Base-by-base conservation (phyloP, 2,113 vertebrate genomes). In the Leiothrix lutea region DNA sequence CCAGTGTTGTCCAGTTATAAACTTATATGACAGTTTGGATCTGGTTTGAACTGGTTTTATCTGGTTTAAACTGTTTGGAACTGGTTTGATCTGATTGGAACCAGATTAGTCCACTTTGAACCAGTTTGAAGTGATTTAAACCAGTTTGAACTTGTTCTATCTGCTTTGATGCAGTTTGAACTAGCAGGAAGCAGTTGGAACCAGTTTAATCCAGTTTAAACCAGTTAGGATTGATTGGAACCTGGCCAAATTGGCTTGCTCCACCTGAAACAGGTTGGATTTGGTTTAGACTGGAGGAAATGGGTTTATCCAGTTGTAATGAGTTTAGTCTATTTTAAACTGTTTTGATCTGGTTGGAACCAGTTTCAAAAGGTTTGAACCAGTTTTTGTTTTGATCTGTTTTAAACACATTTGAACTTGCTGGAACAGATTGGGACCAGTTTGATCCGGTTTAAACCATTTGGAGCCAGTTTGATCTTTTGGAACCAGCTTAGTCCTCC, bases 391-490 rank as follows among this genome's bases (percentile, higher is more conserved):
- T 44, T 50, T n/a, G 21, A 26, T 51, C 6, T 31, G 7, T 36
- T 58, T 58, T 31, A 58, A 67, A 36, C 4, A 20, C 0, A 0
- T 57, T 42, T 25, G 25, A 35, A 35, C 14, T 5, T 28, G 3
- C 51, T 44, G 53, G 11, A 51, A 26, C 7, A 18, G 44, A 7
- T 2, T 36, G 9, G 45, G 51, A 31, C 5, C 1, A 1, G 14
- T 44, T 19, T 21, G 40, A 33, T 58, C 18, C 51, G 19, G 3
- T 51, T 58, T 58, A 51, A 50, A 44, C 10, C 5, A 3, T 56
- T 20, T 51, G 53, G 23, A 65, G 19, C 6, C 2, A 4, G 23
- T 38, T 51, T 65, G 51, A 38, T 33, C 36, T 2, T 1, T 58
- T 20, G 33, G 26, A 58, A 51, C 2, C 16, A 28, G 12, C 9